These are phyloP conservation scores for Campylorhamphus procurvoides DNA, from an alignment of 2,113 vertebrate species.

Conservation along the genomic window DNA sequence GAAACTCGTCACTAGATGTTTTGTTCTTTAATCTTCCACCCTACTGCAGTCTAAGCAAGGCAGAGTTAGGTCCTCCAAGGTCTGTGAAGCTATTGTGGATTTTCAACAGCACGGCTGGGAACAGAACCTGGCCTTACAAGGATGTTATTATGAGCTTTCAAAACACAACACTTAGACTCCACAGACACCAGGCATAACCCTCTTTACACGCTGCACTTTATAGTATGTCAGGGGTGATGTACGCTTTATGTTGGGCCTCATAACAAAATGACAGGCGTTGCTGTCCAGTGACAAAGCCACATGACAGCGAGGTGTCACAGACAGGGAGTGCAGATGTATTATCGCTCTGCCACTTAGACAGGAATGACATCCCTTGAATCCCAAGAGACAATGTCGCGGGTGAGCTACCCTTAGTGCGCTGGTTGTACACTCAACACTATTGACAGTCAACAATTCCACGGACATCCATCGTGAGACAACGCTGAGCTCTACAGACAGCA, in stretches of 20 bases:
- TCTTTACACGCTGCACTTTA: neutral
- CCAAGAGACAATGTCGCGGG: neutral
- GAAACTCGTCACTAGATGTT: neutral
- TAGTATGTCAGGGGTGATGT: neutral
- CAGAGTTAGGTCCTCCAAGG: neutral
- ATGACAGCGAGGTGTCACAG: conserved; percentile 55
- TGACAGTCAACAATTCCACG: neutral
- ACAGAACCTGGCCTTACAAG: neutral
- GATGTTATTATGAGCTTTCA: neutral
- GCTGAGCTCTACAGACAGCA: neutral
- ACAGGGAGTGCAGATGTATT: conserved; percentile 61
- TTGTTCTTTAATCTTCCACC: neutral
- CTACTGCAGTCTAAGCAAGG: neutral
- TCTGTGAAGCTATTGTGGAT: neutral
- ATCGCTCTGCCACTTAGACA: conserved; percentile 13
- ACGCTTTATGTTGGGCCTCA: conserved; percentile 13
- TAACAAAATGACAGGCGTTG: conserved; percentile 49
- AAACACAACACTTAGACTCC: neutral
- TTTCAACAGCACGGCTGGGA: neutral
- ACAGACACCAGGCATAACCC: neutral
- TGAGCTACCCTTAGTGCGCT: neutral
- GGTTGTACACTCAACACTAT: neutral
- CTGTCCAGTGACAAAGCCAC: conserved; percentile 53
- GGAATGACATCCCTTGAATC: conserved; percentile 57
- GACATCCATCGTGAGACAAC: neutral